A percentile compares a stretch with the other conserved stretches of the same genome.
Evolutionary conservation across 2,113 vertebrate species (phyloP).

Genomic region (Genyomyrus donnyi): DNA sequence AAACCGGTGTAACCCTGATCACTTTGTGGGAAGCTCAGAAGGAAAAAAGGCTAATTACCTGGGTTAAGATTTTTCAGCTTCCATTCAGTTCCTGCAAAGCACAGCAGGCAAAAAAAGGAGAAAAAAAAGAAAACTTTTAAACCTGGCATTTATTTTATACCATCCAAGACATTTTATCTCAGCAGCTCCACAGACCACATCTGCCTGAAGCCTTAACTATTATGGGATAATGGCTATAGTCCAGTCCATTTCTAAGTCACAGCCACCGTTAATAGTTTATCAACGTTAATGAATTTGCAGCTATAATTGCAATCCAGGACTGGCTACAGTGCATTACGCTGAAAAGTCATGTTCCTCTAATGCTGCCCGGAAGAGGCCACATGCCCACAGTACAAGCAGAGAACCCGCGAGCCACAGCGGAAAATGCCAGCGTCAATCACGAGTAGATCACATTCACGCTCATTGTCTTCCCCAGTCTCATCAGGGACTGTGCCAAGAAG

Average conservation of each 20-base stretch:
- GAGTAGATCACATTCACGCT: not conserved
- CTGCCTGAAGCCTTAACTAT: not conserved
- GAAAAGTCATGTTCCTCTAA: not conserved
- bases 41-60: not conserved
- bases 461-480: not conserved
- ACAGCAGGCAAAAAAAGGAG: not conserved
- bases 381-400: not conserved
- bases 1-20: not conserved
- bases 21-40: not conserved
- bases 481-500: not conserved
- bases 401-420: not conserved
- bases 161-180: not conserved
- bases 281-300: not conserved
- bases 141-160: not conserved
- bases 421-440: not conserved
- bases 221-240: not conserved
- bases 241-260: not conserved
- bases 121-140: not conserved
- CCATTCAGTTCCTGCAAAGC: not conserved
- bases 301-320: not conserved
- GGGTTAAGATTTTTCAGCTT: constrained; percentile 1
- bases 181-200: not conserved
- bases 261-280: constrained; percentile 1
- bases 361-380: no score
- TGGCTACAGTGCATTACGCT: not conserved